phyloP scores from a whole-genome alignment of 2,888 invertebrate species.

The Artemia sinica region DNA sequence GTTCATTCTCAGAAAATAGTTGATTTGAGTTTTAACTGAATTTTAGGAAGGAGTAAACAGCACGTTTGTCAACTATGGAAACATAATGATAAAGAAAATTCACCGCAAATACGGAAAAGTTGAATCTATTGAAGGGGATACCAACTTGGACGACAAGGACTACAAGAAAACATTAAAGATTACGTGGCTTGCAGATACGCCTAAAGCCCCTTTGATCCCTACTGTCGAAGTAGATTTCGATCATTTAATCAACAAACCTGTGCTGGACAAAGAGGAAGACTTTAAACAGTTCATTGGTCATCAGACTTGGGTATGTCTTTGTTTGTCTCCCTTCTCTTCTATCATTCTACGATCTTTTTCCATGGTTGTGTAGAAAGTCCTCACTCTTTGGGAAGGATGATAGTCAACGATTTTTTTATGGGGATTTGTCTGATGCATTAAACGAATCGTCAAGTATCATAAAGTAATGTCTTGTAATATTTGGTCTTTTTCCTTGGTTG shows the following conservation, averaged over 20 bases:
- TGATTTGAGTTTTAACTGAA: too few relatives aligned
- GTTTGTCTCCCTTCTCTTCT: too few relatives aligned
- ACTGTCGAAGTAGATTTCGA: slow-evolving; percentile 82
- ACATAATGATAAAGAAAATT: slow-evolving; percentile 66
- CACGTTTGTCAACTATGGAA: slow-evolving; percentile 97
- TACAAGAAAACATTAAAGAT: slow-evolving; percentile 91
- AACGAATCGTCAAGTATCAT: too few relatives aligned
- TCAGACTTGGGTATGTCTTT: slow-evolving; percentile 48
- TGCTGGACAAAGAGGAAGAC: slow-evolving; percentile 90
- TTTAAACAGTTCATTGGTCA: slow-evolving; percentile 80
- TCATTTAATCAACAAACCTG: slow-evolving; percentile 79
- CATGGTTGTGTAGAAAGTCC: too few relatives aligned
- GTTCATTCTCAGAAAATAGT: too few relatives aligned
- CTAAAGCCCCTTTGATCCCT: slow-evolving; percentile 43
- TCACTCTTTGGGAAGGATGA: too few relatives aligned
- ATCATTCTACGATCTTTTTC: too few relatives aligned
- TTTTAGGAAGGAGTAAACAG: slow-evolving; percentile 60
- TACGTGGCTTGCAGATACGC: slow-evolving; percentile 68
- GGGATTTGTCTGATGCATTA: too few relatives aligned
- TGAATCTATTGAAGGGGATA: slow-evolving; percentile 48
- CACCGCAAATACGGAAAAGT: slow-evolving; percentile 41
- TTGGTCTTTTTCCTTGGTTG: too few relatives aligned
- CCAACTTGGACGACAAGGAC: slow-evolving; percentile 82
- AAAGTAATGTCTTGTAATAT: too few relatives aligned
- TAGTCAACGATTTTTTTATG: too few relatives aligned